Percentiles rank a stretch among this genome's conserved stretches.
Evolutionary conservation across 37 sponge, comb jelly and placozoan species (phyloP).

Genomic region (Eunapius fragilis): DNA sequence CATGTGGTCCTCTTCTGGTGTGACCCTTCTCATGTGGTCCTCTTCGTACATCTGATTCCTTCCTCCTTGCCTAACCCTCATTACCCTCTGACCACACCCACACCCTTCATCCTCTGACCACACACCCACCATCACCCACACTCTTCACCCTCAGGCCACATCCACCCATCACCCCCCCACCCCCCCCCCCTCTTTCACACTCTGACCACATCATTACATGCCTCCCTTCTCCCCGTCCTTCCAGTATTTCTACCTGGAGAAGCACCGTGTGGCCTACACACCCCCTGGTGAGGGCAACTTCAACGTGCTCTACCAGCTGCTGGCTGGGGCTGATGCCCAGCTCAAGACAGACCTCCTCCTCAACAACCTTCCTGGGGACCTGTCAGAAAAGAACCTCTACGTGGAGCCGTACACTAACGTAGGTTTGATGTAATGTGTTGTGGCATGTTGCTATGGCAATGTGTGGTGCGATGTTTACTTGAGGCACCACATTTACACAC

Average conservation of each 20-base stretch:
- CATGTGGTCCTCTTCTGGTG: no score
- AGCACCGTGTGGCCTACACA: slow-evolving; percentile 78
- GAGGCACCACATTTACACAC: no score
- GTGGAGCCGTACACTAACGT: slow-evolving; percentile 65
- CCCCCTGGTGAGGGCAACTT: slow-evolving; percentile 85
- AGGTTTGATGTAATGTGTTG: no score
- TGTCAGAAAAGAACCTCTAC: slow-evolving; percentile 71
- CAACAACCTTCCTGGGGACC: slow-evolving; percentile 33
- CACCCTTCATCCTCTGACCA: background rate
- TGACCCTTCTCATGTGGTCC: no score
- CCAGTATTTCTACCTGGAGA: slow-evolving; percentile 87
- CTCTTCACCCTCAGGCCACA: background rate
- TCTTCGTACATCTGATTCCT: no score
- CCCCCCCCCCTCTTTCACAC: background rate
- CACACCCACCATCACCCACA: background rate
- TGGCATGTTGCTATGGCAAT: no score
- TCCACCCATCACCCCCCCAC: background rate
- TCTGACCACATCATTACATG: background rate
- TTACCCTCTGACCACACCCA: background rate
- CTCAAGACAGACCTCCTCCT: slow-evolving; percentile 76
- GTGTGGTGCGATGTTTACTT: no score
- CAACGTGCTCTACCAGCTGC: slow-evolving; percentile 95
- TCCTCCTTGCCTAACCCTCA: background rate
- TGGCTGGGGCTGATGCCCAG: slow-evolving; percentile 85
- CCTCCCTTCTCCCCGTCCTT: background rate